Evolutionary conservation across 2,888 invertebrate species (phyloP), one percentile per base, ranked within the genome.

Genomic region (Zygaena filipendulae): DNA sequence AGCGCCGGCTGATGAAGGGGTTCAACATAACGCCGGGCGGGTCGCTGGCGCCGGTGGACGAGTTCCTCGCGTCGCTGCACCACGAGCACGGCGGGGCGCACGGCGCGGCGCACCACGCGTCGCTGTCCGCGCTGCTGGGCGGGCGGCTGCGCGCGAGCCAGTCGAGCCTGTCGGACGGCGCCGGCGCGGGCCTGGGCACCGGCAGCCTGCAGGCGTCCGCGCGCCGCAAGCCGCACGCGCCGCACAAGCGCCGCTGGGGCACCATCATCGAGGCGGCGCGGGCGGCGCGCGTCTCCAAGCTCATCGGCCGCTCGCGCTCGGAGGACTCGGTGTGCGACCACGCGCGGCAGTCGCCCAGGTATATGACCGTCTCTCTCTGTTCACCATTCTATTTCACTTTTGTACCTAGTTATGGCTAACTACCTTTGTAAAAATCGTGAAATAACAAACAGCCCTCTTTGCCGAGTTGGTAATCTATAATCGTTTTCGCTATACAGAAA

Each of bases 1-100:
- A 95, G 64, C 85, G 95, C 0, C 85, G 95, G 2, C 80, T 95
- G 30, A 94, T 95, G 93, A 95, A 95, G 67, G 95, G 92, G 9
- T 95, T 95, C 82, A 94, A 95, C 75, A 93, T 94, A 43, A 90
- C 88, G 9, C 88, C 91, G 16, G 79, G 84, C 34, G 80, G 80
- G 11, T 66, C 81, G 37, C 68, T 91, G 41, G 87, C 90, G 28
- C 90, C 91, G 0, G 90, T 91, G 13, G 90, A 89, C 36, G 91
- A 91, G 70, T 88, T 90, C 62, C 85, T 88, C 45, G 88, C 89
- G 3, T 88, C 89, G 10, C 67, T 90, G 41, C 89, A 89, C 57
- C 84, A 85, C 53, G 84, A 77, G 58, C 75, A 74, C 56, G 64
- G 60, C 42, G 59, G 57, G 33, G 45, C 44, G 39, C 74, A 67